Base-by-base conservation (phyloP, 37 sponge, comb jelly and placozoan genomes). In the Spongilla lacustris region DNA sequence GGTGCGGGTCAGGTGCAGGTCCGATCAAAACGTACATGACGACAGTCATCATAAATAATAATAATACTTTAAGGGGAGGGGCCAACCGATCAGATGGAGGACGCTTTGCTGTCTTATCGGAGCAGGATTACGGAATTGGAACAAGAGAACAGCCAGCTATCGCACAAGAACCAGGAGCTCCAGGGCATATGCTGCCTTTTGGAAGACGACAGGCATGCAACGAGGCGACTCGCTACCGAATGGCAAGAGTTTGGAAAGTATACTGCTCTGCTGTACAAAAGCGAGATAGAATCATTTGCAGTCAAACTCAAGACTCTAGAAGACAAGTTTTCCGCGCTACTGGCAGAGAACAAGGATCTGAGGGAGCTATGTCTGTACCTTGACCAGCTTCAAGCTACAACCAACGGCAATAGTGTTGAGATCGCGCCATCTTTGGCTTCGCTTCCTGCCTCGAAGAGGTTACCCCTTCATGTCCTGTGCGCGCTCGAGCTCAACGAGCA, bases 241-340 rank as follows among this genome's bases (percentile, higher is more conserved):
- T 85, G 86, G 91, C 86, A 91, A 35, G 73, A 73, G 66, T 89
- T 89, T 66, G 90, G 90, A 24, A 73, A 36, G 50, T 89, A 84
- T 81, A 89, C 85, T 0, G 90, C 90, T 10, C 22, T 28, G 37
- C 68, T 89, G 0, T 81, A 85, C 34, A 66, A 78, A 70, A 80
- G 74, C 8, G 85, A 89, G 69, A 75, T 85, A 24, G 79, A 71
- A 25, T 76, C 28, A 0, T 84, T 68, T 48, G 90, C 80, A 67
- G 17, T 25, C 33, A 89, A 89, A 50, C 32, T 84, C 0, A 21
- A 72, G 67, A 50, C 75, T 3, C 66, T 84, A 41, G 67, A 89
- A 70, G 85, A 84, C 26, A 76, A 80, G 17, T 49, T 89, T 68
- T 48, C 75, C 67, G 74, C 71, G 32, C 75, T 84, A 1, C 35